Percentiles rank a stretch among this genome's conserved stretches.
These are phyloP conservation scores for Pilophorus perplexus DNA, from an alignment of 2,888 invertebrate genomes.

Conservation along the genomic window DNA sequence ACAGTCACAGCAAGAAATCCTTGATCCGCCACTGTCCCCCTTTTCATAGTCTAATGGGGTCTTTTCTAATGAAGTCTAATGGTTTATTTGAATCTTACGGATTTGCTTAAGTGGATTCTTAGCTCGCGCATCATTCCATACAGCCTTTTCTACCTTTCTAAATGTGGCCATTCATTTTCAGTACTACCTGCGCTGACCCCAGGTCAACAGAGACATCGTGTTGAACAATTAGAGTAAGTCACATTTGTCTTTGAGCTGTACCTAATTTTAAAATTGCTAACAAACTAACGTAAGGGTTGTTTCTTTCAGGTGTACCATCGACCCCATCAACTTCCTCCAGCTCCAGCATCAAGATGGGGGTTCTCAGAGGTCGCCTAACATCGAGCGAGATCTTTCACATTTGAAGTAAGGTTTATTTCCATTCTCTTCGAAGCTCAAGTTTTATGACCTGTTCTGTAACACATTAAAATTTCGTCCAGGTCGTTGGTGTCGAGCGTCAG, in stretches of 20 bases:
- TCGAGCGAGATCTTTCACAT: neutral
- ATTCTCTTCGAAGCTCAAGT: too few species aligned
- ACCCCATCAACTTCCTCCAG: neutral
- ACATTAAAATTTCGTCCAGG: neutral
- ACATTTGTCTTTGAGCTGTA: too few species aligned
- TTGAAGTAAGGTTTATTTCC: slow-evolving; percentile 3
- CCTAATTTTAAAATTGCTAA: too few species aligned
- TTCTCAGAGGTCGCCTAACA: neutral
- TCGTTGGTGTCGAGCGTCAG: neutral
- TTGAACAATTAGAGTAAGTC: slow-evolving; percentile 26
- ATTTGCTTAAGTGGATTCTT: too few species aligned
- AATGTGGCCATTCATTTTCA: neutral
- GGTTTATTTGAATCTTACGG: too few species aligned
- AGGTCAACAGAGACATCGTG: neutral
- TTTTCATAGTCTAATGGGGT: too few species aligned
- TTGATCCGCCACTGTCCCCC: too few species aligned
- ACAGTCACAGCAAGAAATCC: too few species aligned
- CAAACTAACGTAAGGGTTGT: too few species aligned
- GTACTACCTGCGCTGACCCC: slow-evolving; percentile 1
- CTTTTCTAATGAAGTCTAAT: too few species aligned
- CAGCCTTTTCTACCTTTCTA: neutral
- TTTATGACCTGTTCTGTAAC: too few species aligned
- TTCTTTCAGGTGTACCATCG: slow-evolving; percentile 11
- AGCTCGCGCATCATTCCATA: too few species aligned
- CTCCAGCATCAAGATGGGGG: neutral